These are phyloP conservation scores for Amphipoea lucens DNA, from an alignment of 2,888 invertebrate genomes.

Conservation along the genomic window DNA sequence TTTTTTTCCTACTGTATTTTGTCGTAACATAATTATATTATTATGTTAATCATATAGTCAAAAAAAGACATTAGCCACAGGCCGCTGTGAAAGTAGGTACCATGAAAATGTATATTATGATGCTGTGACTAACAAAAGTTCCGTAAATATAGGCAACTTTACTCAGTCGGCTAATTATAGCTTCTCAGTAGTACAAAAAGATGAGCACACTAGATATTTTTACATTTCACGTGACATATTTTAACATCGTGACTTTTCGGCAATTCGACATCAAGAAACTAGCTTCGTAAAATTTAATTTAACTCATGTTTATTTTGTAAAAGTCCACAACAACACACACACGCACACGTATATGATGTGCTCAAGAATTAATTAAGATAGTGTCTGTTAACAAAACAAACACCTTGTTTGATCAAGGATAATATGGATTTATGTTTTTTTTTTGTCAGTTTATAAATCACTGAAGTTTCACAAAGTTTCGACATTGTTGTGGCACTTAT, in stretches of 20 bases:
- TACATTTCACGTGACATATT: constrained; percentile 43
- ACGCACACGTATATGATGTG: background rate
- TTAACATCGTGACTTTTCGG: constrained; percentile 6
- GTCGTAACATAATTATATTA: background rate
- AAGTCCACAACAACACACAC: background rate
- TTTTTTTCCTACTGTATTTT: background rate
- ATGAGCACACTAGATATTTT: constrained; percentile 43
- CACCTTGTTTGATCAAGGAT: background rate
- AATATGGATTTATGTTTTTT: background rate
- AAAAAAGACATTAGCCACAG: constrained; percentile 17
- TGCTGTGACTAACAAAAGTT: constrained; percentile 38
- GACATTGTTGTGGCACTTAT: no score
- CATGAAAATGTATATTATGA: constrained; percentile 20
- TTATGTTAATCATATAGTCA: constrained; percentile 6
- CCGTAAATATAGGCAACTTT: constrained; percentile 46
- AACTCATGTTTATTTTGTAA: background rate
- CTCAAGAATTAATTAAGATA: background rate
- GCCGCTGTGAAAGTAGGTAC: constrained; percentile 18
- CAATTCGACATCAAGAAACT: background rate
- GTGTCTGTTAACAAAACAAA: background rate
- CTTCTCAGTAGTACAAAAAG: constrained; percentile 48
- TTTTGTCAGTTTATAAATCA: background rate
- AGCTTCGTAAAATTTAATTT: background rate
- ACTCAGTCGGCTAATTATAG: constrained; percentile 44
- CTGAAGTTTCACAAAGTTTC: background rate